phyloP scores from a whole-genome alignment of 1,140 invertebrate species.

The Archivesica marissinica region DNA sequence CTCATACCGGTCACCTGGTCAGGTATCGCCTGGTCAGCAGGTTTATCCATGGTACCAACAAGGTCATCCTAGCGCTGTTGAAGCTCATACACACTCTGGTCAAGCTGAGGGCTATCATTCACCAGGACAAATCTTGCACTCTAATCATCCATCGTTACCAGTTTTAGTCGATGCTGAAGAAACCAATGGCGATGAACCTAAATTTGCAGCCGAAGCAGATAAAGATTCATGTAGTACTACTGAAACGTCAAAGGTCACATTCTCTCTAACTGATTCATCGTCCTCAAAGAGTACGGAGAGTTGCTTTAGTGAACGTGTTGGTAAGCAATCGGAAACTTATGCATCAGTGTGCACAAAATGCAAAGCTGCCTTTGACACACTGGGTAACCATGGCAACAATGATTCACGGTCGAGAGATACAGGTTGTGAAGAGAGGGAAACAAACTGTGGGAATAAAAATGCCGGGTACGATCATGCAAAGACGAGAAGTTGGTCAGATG shows the following conservation, averaged over 20 bases:
- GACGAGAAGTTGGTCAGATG: background rate
- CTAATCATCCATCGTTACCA: conserved; percentile 6
- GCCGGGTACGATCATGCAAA: background rate
- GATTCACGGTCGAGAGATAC: conserved; percentile 4
- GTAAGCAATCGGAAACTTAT: conserved; percentile 15
- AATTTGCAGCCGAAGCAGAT: background rate
- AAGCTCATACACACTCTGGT: conserved; percentile 25
- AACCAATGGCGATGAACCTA: background rate
- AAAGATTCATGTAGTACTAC: no score
- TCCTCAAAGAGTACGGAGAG: conserved; percentile 73
- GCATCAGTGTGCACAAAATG: conserved; percentile 53
- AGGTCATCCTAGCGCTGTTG: background rate
- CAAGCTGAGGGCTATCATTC: conserved; percentile 17
- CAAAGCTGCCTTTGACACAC: conserved; percentile 16
- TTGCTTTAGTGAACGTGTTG: conserved; percentile 74
- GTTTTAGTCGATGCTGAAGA: background rate
- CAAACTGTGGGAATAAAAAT: background rate
- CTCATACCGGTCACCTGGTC: conserved; percentile 44
- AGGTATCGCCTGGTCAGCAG: conserved; percentile 34
- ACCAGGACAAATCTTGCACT: conserved; percentile 4
- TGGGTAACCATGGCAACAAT: background rate
- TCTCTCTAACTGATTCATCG: conserved; percentile 68
- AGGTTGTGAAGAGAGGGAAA: background rate
- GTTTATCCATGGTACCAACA: background rate
- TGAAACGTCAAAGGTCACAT: conserved; percentile 73